Conservation (phyloP, 1,140 invertebrate genomes). For the Drosophila sp. region DNA sequence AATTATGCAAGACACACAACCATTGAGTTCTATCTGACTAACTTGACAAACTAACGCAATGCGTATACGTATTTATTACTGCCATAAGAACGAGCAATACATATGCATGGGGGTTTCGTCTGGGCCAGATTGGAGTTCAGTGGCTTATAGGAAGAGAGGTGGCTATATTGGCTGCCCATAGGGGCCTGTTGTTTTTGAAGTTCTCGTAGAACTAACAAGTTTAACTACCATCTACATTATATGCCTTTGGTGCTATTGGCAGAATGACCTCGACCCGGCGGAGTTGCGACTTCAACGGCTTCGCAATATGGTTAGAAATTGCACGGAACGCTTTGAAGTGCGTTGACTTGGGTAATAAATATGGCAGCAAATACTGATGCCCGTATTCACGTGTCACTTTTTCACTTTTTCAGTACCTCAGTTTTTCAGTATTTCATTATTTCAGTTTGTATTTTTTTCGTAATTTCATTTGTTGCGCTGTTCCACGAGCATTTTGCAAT, state of each 20-base stretch:
- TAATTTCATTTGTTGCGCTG: neutral
- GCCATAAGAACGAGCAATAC: slow-evolving; percentile 4
- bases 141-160: slow-evolving; percentile 6
- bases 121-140: slow-evolving; percentile 14
- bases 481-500: slow-evolving; percentile 31
- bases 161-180: neutral
- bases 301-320: slow-evolving; percentile 9
- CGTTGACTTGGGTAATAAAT: slow-evolving; percentile 48
- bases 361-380: slow-evolving; percentile 1
- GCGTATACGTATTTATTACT: slow-evolving; percentile 13
- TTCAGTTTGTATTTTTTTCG: neutral
- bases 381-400: neutral
- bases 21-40: slow-evolving; percentile 15
- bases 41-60: slow-evolving; percentile 2
- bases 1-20: slow-evolving; percentile 14
- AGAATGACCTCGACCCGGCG: slow-evolving; percentile 44
- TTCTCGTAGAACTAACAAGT: neutral
- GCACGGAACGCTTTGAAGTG: slow-evolving; percentile 1
- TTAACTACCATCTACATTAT: neutral
- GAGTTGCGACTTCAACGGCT: slow-evolving; percentile 33
- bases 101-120: slow-evolving; percentile 15
- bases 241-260: slow-evolving; percentile 1
- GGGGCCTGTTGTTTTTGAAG: neutral
- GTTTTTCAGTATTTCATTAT: no score
- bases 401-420: no score